phyloP scores from a whole-genome alignment of 2,888 invertebrate species.

The Crepidodera aurea region DNA sequence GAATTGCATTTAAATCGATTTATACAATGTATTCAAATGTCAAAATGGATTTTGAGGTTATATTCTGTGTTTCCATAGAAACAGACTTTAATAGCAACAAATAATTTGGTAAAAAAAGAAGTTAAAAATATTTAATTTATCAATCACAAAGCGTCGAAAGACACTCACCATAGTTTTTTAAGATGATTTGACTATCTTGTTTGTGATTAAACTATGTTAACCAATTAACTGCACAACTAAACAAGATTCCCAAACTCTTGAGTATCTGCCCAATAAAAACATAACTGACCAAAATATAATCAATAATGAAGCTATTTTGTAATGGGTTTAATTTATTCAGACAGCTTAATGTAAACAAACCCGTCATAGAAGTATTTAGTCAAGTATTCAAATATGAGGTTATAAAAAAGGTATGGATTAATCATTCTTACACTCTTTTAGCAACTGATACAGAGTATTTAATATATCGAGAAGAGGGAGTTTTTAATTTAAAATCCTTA shows the following conservation, averaged over 20 bases:
- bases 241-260: background rate
- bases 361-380: constrained; percentile 47
- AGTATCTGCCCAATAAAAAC: constrained; percentile 1
- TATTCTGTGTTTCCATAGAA: constrained; percentile 9
- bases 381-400: constrained; percentile 40
- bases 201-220: background rate
- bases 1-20: too few relatives aligned
- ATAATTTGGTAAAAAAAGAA: constrained; percentile 7
- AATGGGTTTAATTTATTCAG: constrained; percentile 60
- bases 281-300: constrained; percentile 42
- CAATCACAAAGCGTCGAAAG: background rate
- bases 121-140: background rate
- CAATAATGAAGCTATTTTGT: constrained; percentile 58
- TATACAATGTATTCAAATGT: too few relatives aligned
- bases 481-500: constrained; percentile 1
- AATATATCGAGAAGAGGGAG: constrained; percentile 24
- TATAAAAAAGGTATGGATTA: constrained; percentile 47
- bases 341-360: constrained; percentile 46
- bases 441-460: constrained; percentile 15
- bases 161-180: constrained; percentile 6
- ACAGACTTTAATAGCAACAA: constrained; percentile 3
- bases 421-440: constrained; percentile 46
- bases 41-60: too few relatives aligned
- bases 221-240: background rate
- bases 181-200: background rate